Base-by-base conservation (phyloP, 2,797 vertebrate species). In the Betta splendens region DNA sequence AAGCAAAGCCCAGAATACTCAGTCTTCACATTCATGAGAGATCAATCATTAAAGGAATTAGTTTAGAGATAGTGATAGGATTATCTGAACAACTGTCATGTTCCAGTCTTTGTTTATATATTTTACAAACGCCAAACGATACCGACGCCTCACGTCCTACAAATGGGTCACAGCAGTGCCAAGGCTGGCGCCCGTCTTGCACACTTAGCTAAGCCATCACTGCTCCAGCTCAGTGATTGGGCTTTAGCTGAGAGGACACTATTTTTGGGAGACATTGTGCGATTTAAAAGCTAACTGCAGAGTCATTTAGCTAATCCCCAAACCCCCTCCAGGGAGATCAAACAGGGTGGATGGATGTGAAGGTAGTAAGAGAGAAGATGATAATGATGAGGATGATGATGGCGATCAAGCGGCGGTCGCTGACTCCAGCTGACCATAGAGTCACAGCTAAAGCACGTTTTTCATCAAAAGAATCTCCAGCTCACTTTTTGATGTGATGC, bases 241-340 rank as follows among this genome's bases (percentile, higher is more conserved):
- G 69, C 65, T 69, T 73, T 64, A 81, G 69, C 68, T 42, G 50
- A 68, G 62, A 64, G 51, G 64, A 71, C 60, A 66, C 65, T 81
- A 77, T 85, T 81, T 84, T 69, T 40, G 52, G 69, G 64, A 75
- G 47, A 21, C 43, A 61, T 80, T 81, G 83, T 84, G 60, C 70
- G 69, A 77, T 75, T 82, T 84, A 67, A 75, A 84, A 72, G 65
- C 63, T 58, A 85, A 84, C 54, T 74, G 79, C 64, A 61, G 46
- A 75, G 54, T 83, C 40, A 77, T 79, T 81, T 71, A 69, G 37
- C 35, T 86, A 84, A 87, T 86, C 79, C 60, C 54, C 32, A 58
- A 72, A 83, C 67, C 62, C 42, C 44, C 54, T 45, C 26, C 1
- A 21, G 68, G 32, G 32, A 72, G 75, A 80, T 87, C 62, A 80